Percentiles rank a stretch among this genome's conserved stretches.
Conservation (phyloP, 2,888 invertebrate species). For the Ennomos fuscantarius region DNA sequence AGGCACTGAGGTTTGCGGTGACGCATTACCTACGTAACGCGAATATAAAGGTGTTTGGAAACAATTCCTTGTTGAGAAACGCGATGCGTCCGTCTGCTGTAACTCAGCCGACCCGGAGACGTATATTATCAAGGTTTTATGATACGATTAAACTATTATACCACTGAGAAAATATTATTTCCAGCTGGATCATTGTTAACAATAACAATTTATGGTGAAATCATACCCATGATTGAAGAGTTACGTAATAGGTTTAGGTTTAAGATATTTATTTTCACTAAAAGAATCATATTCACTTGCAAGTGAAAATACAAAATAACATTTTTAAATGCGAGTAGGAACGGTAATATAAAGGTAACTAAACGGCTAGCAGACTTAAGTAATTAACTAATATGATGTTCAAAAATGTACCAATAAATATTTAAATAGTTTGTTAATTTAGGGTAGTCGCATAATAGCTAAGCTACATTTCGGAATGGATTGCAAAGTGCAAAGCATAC, state of each 20-base stretch:
- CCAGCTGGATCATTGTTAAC: slow-evolving; percentile 7
- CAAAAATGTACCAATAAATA: too few relatives aligned
- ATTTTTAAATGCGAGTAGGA: too few relatives aligned
- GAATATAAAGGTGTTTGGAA: slow-evolving; percentile 1
- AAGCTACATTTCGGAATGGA: too few relatives aligned
- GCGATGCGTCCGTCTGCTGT: neutral
- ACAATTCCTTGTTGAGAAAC: slow-evolving; percentile 8
- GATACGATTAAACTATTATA: slow-evolving; percentile 7
- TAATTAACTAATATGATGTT: too few relatives aligned
- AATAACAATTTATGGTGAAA: slow-evolving; percentile 10
- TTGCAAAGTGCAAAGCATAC: too few relatives aligned
- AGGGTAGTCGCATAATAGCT: too few relatives aligned
- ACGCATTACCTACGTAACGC: slow-evolving; percentile 57
- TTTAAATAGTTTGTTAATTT: too few relatives aligned
- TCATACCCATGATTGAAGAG: slow-evolving; percentile 3
- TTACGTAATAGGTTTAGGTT: slow-evolving; percentile 6
- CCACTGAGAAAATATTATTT: slow-evolving; percentile 8
- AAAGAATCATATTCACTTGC: too few relatives aligned
- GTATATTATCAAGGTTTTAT: neutral
- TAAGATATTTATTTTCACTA: too few relatives aligned
- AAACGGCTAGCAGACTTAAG: too few relatives aligned
- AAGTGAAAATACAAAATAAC: too few relatives aligned
- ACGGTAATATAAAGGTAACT: too few relatives aligned
- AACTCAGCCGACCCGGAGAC: slow-evolving; percentile 1
- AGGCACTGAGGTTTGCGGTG: slow-evolving; percentile 45